Percentiles rank a stretch among this genome's conserved stretches.
Conservation (phyloP, 2,113 vertebrate genomes). For the Thinocorus orbignyianus region DNA sequence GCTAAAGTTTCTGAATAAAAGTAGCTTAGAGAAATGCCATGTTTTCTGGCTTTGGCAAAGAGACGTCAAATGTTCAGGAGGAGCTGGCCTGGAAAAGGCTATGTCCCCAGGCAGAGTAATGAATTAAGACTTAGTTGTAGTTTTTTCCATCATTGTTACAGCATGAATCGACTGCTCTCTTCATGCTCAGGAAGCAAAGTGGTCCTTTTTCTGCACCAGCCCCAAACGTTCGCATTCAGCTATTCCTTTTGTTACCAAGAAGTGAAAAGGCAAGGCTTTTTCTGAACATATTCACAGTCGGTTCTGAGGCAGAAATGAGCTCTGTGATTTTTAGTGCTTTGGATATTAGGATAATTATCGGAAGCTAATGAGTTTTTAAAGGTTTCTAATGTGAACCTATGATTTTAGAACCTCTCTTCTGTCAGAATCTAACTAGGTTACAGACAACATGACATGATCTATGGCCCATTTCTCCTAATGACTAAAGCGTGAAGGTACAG, state of each 20-base stretch:
- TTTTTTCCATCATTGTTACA: constrained; percentile 13
- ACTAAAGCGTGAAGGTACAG: constrained; percentile 45
- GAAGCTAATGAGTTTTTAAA: constrained; percentile 78
- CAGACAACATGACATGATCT: constrained; percentile 69
- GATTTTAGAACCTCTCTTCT: constrained; percentile 69
- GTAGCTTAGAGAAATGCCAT: constrained; percentile 33
- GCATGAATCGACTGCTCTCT: constrained; percentile 25
- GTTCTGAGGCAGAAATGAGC: constrained; percentile 67
- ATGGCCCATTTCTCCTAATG: constrained; percentile 73
- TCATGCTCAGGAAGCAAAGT: not conserved
- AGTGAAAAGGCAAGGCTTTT: constrained; percentile 56
- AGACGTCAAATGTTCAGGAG: constrained; percentile 43
- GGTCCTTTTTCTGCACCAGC: constrained; percentile 8
- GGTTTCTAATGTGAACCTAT: constrained; percentile 69
- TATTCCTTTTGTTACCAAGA: constrained; percentile 39
- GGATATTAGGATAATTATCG: constrained; percentile 77
- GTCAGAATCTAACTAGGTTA: constrained; percentile 73
- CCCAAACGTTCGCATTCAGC: not conserved
- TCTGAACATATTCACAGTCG: constrained; percentile 11
- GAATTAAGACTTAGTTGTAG: constrained; percentile 44
- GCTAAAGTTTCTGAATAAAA: constrained; percentile 48
- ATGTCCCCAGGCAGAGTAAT: not conserved
- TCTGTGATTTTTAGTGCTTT: constrained; percentile 68
- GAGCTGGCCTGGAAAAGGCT: constrained; percentile 24
- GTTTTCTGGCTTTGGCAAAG: constrained; percentile 56